phyloP scores from a whole-genome alignment of 2,797 vertebrate species.

The Urophycis tenuis region DNA sequence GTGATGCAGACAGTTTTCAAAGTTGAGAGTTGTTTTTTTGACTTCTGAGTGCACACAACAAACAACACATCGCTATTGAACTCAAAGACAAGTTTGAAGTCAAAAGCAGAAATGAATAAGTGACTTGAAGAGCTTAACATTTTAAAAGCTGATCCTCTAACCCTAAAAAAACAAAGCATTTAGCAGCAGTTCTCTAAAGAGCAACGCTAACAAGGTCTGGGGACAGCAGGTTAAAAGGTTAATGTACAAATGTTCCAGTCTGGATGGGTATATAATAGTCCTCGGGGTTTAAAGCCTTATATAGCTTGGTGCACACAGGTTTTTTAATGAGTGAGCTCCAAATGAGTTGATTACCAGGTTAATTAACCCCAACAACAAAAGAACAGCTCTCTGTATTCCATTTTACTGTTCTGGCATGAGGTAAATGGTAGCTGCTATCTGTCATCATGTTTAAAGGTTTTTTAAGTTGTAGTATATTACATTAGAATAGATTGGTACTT shows the following conservation, averaged over 20 bases:
- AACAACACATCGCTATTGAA: not conserved
- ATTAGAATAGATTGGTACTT: not conserved
- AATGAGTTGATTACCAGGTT: not conserved
- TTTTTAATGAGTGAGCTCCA: conserved; percentile 2
- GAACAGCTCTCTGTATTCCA: not conserved
- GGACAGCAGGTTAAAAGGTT: not conserved
- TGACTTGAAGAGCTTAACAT: not conserved
- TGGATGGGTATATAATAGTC: not conserved
- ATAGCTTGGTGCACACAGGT: conserved; percentile 1
- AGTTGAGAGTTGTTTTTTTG: not conserved
- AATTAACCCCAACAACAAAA: not conserved
- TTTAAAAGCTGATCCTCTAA: not conserved
- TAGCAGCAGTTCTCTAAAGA: not conserved
- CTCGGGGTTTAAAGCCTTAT: not conserved
- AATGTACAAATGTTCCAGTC: conserved; percentile 3
- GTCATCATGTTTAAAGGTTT: not conserved
- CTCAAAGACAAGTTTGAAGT: not conserved
- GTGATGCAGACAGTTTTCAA: no score
- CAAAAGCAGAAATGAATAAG: not conserved
- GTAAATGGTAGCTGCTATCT: not conserved
- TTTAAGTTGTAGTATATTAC: not conserved
- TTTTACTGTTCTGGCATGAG: not conserved
- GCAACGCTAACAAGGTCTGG: not conserved
- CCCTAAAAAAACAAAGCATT: not conserved
- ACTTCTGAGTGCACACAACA: not conserved